phyloP scores from a whole-genome alignment of 2,888 invertebrate species.

The Xestia sexstrigata region DNA sequence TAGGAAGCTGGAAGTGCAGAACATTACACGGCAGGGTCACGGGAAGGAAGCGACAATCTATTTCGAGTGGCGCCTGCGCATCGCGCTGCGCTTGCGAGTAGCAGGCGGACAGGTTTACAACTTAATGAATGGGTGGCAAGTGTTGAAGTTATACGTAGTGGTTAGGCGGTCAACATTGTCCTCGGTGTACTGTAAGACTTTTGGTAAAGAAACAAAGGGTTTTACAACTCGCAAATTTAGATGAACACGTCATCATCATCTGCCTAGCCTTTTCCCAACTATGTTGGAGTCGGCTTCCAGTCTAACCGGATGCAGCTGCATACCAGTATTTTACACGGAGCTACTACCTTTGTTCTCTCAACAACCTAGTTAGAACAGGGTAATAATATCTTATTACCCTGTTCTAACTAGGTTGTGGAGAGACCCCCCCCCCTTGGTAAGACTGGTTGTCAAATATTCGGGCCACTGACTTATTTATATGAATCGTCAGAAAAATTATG shows the following conservation, averaged over 20 bases:
- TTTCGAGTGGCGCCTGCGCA: constrained; percentile 69
- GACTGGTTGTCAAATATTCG: background rate
- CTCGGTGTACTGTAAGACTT: background rate
- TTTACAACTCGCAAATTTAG: too few species aligned
- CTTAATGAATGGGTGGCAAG: constrained; percentile 38
- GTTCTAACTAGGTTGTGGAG: too few species aligned
- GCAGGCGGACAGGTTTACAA: constrained; percentile 39
- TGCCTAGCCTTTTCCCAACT: background rate
- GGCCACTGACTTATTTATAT: background rate
- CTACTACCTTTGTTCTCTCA: background rate
- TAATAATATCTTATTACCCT: too few species aligned
- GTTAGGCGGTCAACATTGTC: background rate
- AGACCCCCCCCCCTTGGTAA: too few species aligned
- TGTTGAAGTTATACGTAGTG: constrained; percentile 14
- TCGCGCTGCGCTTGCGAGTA: constrained; percentile 52
- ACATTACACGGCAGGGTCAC: constrained; percentile 36
- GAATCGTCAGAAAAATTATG: background rate
- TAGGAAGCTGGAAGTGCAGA: constrained; percentile 24
- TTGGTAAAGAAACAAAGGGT: background rate
- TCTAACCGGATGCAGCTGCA: background rate
- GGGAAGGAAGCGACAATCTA: constrained; percentile 74
- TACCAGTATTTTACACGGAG: background rate
- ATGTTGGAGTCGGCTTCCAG: background rate
- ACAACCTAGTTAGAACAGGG: background rate
- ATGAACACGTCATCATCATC: background rate